A percentile compares a stretch with the other conserved stretches of the same genome.
Evolutionary conservation across 1,140 invertebrate genomes (phyloP).

Genomic region (Matsumurasca onukii): DNA sequence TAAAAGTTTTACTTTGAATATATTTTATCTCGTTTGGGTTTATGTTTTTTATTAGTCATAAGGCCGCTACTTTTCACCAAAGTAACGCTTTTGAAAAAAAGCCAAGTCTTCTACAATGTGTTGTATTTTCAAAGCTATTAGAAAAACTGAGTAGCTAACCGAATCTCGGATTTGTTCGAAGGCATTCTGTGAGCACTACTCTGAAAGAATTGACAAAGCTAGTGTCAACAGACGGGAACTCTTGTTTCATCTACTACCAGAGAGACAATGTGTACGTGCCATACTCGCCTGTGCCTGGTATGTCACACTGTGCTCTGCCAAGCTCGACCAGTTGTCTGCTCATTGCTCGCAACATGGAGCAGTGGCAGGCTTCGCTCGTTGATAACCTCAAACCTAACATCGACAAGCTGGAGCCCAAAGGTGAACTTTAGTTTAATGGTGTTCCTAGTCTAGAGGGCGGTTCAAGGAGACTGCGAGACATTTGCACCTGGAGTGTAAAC

Average conservation of each 20-base stretch:
- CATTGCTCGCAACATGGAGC: constrained; percentile 62
- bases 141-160: too few relatives aligned
- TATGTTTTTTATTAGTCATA: too few relatives aligned
- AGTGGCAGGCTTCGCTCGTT: constrained; percentile 57
- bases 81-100: too few relatives aligned
- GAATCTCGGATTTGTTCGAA: too few relatives aligned
- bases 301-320: constrained; percentile 3
- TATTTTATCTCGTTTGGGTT: too few relatives aligned
- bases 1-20: too few relatives aligned
- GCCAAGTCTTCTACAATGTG: too few relatives aligned
- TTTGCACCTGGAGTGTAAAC: constrained; percentile 14
- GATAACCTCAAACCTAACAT: constrained; percentile 43
- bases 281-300: not conserved
- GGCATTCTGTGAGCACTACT: constrained; percentile 53
- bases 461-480: not conserved
- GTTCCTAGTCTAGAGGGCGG: constrained; percentile 11
- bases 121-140: too few relatives aligned
- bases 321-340: constrained; percentile 55
- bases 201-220: constrained; percentile 55
- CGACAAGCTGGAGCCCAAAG: constrained; percentile 51
- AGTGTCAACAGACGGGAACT: constrained; percentile 33
- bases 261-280: constrained; percentile 1
- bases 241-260: constrained; percentile 36
- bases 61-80: too few relatives aligned
- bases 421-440: too few relatives aligned